phyloP scores from a whole-genome alignment of 2,888 invertebrate species.

The Noctua janthina region DNA sequence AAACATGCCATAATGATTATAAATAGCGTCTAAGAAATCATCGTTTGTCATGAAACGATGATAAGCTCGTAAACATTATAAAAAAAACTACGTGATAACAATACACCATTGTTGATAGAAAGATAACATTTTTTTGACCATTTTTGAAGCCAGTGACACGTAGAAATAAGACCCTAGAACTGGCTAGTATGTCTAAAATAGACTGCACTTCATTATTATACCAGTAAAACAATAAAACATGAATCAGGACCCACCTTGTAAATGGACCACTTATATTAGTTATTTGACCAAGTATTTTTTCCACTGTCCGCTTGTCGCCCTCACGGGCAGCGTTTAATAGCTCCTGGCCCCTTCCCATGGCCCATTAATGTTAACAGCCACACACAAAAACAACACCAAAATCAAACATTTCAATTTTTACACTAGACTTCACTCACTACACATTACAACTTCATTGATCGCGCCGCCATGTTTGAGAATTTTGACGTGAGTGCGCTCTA shows the following conservation, averaged over 20 bases:
- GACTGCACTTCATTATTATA: constrained; percentile 11
- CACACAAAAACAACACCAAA: constrained; percentile 89
- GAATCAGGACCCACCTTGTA: constrained; percentile 93
- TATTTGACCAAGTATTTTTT: constrained; percentile 97
- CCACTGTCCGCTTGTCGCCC: constrained; percentile 96
- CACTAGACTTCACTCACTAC: constrained; percentile 88
- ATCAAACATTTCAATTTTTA: constrained; percentile 86
- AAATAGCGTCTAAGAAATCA: constrained; percentile 36
- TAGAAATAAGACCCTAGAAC: constrained; percentile 8
- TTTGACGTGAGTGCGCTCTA: constrained; percentile 88
- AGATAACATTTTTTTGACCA: constrained; percentile 61
- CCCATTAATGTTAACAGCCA: constrained; percentile 85
- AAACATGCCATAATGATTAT: constrained; percentile 25
- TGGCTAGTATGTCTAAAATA: constrained; percentile 1
- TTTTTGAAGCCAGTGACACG: constrained; percentile 23
- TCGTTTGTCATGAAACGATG: constrained; percentile 52
- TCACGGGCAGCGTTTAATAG: constrained; percentile 98
- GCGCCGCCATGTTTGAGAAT: constrained; percentile 92
- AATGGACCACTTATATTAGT: constrained; percentile 98
- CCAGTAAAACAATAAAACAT: constrained; percentile 72
- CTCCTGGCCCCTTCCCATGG: constrained; percentile 99
- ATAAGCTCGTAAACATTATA: constrained; percentile 80
- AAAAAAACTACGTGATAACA: constrained; percentile 74
- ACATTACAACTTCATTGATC: constrained; percentile 94
- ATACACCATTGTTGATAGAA: constrained; percentile 76